These are phyloP conservation scores for Artemia sp. DNA, from an alignment of 2,888 invertebrate genomes.

Conservation along the genomic window DNA sequence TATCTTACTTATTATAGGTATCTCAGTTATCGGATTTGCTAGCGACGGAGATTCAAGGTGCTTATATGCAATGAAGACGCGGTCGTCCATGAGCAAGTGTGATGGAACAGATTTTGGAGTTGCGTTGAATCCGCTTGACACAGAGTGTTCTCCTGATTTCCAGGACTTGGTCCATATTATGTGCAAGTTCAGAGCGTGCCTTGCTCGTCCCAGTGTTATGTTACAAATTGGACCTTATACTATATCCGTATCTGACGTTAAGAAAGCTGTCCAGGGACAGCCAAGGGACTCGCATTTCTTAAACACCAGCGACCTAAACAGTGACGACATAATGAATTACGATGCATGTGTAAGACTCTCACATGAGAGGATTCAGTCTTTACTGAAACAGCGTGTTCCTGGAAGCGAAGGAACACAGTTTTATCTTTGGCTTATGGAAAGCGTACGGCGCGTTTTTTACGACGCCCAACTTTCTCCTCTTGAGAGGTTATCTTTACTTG, in stretches of 20 bases:
- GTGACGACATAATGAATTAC: not conserved
- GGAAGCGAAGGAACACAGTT: not conserved
- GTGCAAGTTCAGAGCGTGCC: not conserved
- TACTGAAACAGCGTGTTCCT: slow-evolving; percentile 4
- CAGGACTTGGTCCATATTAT: not conserved
- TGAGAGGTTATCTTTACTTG: too few relatives aligned
- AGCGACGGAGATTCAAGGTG: slow-evolving; percentile 4
- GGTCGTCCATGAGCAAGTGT: not conserved
- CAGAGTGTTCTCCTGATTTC: not conserved
- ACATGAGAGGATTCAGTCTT: not conserved
- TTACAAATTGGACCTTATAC: slow-evolving; percentile 3
- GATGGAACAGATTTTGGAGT: slow-evolving; percentile 3
- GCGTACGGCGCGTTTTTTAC: too few relatives aligned
- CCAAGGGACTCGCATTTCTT: not conserved
- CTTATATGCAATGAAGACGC: not conserved
- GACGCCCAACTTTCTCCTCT: too few relatives aligned
- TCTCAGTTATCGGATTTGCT: too few relatives aligned
- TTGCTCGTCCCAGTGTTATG: not conserved
- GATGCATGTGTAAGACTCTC: not conserved
- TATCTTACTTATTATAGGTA: too few relatives aligned
- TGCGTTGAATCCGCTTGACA: not conserved
- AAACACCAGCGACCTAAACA: not conserved
- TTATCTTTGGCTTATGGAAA: not conserved
- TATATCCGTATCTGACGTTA: not conserved
- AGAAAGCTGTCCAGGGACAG: not conserved